These are phyloP conservation scores for Drosophila grimshawi DNA, from an alignment of 1,140 invertebrate genomes.

Conservation along the genomic window DNA sequence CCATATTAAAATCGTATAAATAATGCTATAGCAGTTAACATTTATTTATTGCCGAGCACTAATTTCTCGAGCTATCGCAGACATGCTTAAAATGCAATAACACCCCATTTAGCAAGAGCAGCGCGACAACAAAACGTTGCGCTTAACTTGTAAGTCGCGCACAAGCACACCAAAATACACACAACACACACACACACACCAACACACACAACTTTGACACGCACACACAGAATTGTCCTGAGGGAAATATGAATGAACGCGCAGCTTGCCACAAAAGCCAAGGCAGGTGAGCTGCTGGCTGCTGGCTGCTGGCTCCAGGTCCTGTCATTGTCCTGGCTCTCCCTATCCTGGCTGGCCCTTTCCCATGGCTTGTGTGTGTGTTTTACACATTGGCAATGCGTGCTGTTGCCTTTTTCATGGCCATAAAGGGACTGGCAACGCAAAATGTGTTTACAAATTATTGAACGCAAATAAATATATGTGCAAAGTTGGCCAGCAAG, in stretches of 20 bases:
- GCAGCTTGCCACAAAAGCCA: slow-evolving; percentile 50
- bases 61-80: slow-evolving; percentile 13
- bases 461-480: slow-evolving; percentile 66
- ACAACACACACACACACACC: slow-evolving; percentile 5
- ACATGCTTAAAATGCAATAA: slow-evolving; percentile 44
- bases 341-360: slow-evolving; percentile 31
- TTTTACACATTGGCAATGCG: slow-evolving; percentile 14
- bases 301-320: neutral
- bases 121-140: slow-evolving; percentile 31
- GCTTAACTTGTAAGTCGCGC: slow-evolving; percentile 34
- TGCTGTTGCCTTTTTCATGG: slow-evolving; percentile 64
- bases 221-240: slow-evolving; percentile 59
- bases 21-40: neutral
- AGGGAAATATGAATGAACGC: slow-evolving; percentile 74
- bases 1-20: too few species aligned
- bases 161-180: slow-evolving; percentile 6
- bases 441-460: slow-evolving; percentile 77
- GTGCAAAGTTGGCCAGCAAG: slow-evolving; percentile 30
- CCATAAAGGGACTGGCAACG: slow-evolving; percentile 67
- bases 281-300: slow-evolving; percentile 43
- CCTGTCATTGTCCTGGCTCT: slow-evolving; percentile 38
- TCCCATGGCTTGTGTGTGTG: slow-evolving; percentile 7
- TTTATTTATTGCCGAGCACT: neutral
- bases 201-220: slow-evolving; percentile 5
- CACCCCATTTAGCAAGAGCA: slow-evolving; percentile 42